These are phyloP conservation scores for Drosophila falleni DNA, from an alignment of 2,888 invertebrate species.

Conservation along the genomic window DNA sequence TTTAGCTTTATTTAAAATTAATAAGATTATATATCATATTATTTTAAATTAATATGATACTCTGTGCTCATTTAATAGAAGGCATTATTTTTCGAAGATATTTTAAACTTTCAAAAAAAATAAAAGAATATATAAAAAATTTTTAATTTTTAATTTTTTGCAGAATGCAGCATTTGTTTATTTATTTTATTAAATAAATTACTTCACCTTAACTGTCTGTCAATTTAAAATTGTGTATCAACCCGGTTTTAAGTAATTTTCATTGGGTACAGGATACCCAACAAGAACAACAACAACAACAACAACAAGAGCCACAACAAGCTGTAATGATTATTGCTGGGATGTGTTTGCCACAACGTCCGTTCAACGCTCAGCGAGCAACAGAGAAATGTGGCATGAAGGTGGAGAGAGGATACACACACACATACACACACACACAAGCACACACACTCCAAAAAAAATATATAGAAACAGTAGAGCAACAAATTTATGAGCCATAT, in stretches of 20 bases:
- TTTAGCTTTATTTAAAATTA: no score
- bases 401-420: neutral
- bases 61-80: no score
- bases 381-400: constrained; percentile 3
- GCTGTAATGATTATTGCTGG: constrained; percentile 78
- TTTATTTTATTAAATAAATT: no score
- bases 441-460: constrained; percentile 23
- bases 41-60: no score
- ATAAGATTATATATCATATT: no score
- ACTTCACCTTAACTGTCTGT: no score
- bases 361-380: constrained; percentile 39
- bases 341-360: constrained; percentile 77
- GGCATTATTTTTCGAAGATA: no score
- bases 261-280: constrained; percentile 6
- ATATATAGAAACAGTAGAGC: constrained; percentile 6
- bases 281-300: constrained; percentile 3
- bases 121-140: no score
- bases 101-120: no score
- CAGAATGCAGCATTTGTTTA: no score
- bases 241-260: neutral
- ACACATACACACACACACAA: constrained; percentile 8
- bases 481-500: constrained; percentile 73
- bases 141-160: no score
- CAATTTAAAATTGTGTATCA: no score
- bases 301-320: constrained; percentile 60